A percentile compares a stretch with the other conserved stretches of the same genome.
phyloP scores from a whole-genome alignment of 1,140 invertebrate species.

The Oryzaephilus surinamensis region DNA sequence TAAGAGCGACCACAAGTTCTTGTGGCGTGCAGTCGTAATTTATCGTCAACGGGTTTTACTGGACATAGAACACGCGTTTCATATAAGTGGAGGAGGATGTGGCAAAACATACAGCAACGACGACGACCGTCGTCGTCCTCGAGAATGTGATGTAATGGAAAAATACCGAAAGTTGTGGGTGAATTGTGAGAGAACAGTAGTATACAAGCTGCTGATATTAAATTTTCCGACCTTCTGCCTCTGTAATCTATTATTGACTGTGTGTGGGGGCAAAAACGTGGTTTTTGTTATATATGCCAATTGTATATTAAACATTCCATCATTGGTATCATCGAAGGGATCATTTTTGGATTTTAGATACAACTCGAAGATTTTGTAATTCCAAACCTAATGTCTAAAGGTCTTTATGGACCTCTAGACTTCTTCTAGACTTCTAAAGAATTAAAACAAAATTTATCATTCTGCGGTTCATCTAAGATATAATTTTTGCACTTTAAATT shows the following conservation, averaged over 20 bases:
- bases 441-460: too few relatives aligned
- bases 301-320: conserved; percentile 23
- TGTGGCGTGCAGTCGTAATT: conserved; percentile 4
- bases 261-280: conserved; percentile 20
- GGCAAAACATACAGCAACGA: too few relatives aligned
- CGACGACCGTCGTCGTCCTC: conserved; percentile 17
- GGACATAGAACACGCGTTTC: conserved; percentile 27
- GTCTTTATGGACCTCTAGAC: too few relatives aligned
- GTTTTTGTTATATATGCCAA: conserved; percentile 28
- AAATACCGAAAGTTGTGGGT: conserved; percentile 31
- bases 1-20: conserved; percentile 8
- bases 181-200: conserved; percentile 27
- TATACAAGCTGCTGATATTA: conserved; percentile 34
- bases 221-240: conserved; percentile 35
- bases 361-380: too few relatives aligned
- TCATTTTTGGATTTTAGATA: too few relatives aligned
- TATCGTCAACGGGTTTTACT: conserved; percentile 10
- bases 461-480: too few relatives aligned
- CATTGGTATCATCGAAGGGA: too few relatives aligned
- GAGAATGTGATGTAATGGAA: conserved; percentile 31
- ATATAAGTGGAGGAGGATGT: conserved; percentile 17
- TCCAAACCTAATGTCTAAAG: too few relatives aligned
- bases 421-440: too few relatives aligned
- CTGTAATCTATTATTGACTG: conserved; percentile 30
- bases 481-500: too few relatives aligned